phyloP scores from a whole-genome alignment of 1,140 invertebrate genomes.

The Drosophila pectinifera region DNA sequence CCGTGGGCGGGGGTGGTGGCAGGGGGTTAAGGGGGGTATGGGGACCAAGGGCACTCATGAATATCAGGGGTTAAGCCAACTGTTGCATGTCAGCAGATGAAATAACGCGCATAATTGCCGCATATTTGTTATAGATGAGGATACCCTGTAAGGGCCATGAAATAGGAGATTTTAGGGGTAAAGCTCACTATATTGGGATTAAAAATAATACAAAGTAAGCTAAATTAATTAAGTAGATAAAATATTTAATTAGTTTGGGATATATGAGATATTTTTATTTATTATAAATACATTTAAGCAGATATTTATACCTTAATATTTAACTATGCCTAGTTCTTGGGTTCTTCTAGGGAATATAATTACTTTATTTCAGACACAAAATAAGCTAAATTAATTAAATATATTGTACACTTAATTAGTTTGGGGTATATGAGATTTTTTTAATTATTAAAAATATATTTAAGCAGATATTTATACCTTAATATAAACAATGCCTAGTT shows the following conservation, averaged over 20 bases:
- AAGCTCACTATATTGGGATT: not conserved
- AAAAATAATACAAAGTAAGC: not conserved
- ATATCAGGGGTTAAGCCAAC: constrained; percentile 61
- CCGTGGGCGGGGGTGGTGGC: not conserved
- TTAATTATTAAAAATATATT: too few relatives aligned
- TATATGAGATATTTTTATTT: too few relatives aligned
- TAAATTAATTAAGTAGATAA: not conserved
- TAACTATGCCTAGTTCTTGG: too few relatives aligned
- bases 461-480: too few relatives aligned
- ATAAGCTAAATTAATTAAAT: too few relatives aligned
- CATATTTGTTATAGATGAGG: constrained; percentile 42
- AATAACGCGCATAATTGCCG: constrained; percentile 73
- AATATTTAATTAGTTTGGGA: not conserved
- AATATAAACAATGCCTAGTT: too few relatives aligned
- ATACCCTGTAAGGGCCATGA: constrained; percentile 1
- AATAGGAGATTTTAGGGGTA: not conserved
- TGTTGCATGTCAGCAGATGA: constrained; percentile 74
- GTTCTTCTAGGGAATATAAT: too few relatives aligned
- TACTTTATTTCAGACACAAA: too few relatives aligned
- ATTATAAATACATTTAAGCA: too few relatives aligned
- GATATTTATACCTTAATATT: too few relatives aligned
- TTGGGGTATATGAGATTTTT: too few relatives aligned
- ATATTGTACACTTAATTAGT: too few relatives aligned
- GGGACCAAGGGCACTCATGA: constrained; percentile 46
- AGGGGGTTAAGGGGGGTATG: not conserved